Percentiles rank a stretch among this genome's conserved stretches.
phyloP scores from a whole-genome alignment of 2,113 vertebrate genomes.

The Ceyx cyanopectus region DNA sequence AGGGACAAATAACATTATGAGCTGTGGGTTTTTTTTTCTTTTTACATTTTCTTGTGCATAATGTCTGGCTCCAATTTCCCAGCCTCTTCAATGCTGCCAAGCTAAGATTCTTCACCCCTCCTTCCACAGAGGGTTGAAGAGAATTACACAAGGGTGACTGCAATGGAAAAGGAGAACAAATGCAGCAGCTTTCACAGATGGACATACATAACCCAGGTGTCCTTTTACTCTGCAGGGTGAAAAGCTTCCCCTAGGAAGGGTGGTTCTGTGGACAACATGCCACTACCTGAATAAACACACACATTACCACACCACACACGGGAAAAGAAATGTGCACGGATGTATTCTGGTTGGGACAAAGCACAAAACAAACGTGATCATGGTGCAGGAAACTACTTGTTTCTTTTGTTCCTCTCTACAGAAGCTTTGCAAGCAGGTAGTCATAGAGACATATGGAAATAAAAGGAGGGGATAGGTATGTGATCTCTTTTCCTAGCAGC shows the following conservation, averaged over 20 bases:
- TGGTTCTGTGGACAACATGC: background rate
- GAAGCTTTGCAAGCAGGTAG: background rate
- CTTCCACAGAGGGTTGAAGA: background rate
- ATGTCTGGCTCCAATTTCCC: background rate
- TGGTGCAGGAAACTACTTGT: background rate
- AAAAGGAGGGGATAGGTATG: background rate
- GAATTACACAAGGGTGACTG: background rate
- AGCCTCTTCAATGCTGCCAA: background rate
- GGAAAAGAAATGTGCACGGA: background rate
- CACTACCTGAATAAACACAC: background rate
- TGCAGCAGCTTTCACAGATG: background rate
- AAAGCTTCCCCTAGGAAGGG: background rate
- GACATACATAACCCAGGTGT: background rate
- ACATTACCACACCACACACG: accelerated
- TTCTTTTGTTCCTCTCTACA: background rate
- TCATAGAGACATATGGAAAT: background rate
- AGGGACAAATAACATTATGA: background rate
- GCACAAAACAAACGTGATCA: background rate
- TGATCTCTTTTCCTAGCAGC: background rate
- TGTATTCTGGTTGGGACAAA: background rate
- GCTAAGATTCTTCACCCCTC: background rate
- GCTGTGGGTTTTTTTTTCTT: background rate
- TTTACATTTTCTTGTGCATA: background rate
- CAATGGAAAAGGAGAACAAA: background rate
- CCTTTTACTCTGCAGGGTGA: background rate